Evolutionary conservation across 2,888 invertebrate genomes (phyloP).

Genomic region (Netelia melanura): DNA sequence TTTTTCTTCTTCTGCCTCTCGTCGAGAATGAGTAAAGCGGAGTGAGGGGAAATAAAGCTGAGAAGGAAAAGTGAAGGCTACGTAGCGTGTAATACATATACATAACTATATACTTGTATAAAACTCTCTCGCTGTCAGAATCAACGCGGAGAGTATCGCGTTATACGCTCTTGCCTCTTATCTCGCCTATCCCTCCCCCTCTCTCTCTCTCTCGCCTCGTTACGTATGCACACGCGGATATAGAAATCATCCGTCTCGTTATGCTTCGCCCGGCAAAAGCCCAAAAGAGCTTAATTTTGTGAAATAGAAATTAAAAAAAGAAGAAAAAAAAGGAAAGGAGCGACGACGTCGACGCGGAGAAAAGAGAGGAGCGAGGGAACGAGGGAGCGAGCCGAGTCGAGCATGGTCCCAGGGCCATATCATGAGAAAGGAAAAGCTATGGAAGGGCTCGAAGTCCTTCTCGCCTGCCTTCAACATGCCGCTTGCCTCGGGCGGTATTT

Average conservation of each 20-base stretch:
- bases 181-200: not conserved
- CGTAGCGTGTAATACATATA: constrained; percentile 11
- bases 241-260: constrained; percentile 66
- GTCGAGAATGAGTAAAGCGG: constrained; percentile 13
- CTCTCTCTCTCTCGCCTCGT: constrained; percentile 38
- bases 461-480: constrained; percentile 57
- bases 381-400: constrained; percentile 28
- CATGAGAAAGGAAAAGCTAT: constrained; percentile 23
- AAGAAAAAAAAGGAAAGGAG: constrained; percentile 3
- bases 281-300: constrained; percentile 46
- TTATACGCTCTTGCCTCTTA: constrained; percentile 67
- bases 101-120: constrained; percentile 3
- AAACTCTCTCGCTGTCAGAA: constrained; percentile 20
- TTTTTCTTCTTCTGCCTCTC: not conserved
- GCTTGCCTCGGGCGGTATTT: constrained; percentile 53
- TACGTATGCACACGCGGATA: constrained; percentile 68
- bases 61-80: constrained; percentile 9
- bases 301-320: constrained; percentile 11
- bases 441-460: constrained; percentile 33
- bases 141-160: constrained; percentile 43
- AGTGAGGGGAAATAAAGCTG: constrained; percentile 14
- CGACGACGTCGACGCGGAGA: not conserved
- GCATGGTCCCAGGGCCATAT: constrained; percentile 24
- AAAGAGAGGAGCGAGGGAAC: not conserved
- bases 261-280: constrained; percentile 49